Evolutionary conservation across 2,113 vertebrate genomes (phyloP), one percentile per base, ranked within the genome.

Genomic region (Mustela nigripes): DNA sequence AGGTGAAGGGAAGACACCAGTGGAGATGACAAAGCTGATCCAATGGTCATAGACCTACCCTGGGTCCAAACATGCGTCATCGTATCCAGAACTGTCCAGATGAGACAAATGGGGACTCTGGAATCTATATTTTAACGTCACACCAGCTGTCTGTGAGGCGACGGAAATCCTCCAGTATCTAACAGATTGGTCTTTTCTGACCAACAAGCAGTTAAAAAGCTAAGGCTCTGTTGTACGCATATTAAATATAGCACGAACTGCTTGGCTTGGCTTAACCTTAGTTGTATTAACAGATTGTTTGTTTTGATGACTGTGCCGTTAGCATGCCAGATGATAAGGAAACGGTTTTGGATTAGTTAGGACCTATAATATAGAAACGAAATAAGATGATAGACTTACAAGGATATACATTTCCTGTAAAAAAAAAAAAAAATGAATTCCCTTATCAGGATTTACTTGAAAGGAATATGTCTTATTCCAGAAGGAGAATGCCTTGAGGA

Each of bases 361-460:
- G 98, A 99, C 98, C 98, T 98, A 98, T 98, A 99, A 98, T 45
- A 4, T 93, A 10, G 97, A 98, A 98, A 98, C 98, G 98, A 98
- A 99, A 98, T 98, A 98, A 98, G 97, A 98, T 98, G 98, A 98
- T 98, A 99, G 98, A 98, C 98, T 98, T 98, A 98, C 98, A 99
- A 98, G 98, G 99, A 99, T 99, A 99, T 99, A 99, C 98, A 97
- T 99, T 99, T 99, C 99, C 99, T 99, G 98, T 98, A 14, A 98
- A 53, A 96, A 50, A 48, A 48, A 39, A 95, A 18, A 98, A 97
- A 95, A 97, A 97, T 79, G 85, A 99, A 98, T 99, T 99, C 98
- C 98, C 99, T 99, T 99, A 99, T 99, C 99, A 99, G 99, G 99
- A 99, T 98, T 99, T 98, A 99, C 99, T 99, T 99, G 99, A 99